A percentile compares a stretch with the other conserved stretches of the same genome.
These are phyloP conservation scores for Busseola fusca DNA, from an alignment of 2,888 invertebrate genomes.

Conservation along the genomic window DNA sequence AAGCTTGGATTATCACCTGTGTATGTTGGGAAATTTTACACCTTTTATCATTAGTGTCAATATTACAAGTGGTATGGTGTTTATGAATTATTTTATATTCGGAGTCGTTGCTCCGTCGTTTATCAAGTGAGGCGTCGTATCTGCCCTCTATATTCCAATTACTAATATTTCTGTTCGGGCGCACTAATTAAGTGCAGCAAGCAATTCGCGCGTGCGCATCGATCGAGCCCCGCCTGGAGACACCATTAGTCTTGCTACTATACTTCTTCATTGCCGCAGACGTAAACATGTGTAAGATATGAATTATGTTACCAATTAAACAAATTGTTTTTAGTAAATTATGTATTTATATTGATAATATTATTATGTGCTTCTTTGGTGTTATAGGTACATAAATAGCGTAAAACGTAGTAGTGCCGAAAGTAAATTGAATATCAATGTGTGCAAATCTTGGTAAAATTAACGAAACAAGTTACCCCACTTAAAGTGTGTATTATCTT, in stretches of 20 bases:
- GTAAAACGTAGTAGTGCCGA: neutral
- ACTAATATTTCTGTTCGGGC: constrained; percentile 83
- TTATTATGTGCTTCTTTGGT: no score
- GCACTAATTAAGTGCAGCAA: constrained; percentile 84
- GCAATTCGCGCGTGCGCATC: constrained; percentile 84
- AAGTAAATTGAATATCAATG: neutral
- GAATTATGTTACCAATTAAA: constrained; percentile 28
- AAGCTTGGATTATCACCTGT: constrained; percentile 59
- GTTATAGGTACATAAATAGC: no score
- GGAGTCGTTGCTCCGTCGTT: constrained; percentile 69
- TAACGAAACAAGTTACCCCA: neutral
- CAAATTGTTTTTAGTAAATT: constrained; percentile 5
- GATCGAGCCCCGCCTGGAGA: constrained; percentile 80
- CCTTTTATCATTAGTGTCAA: constrained; percentile 49
- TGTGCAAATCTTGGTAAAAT: neutral
- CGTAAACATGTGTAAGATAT: constrained; percentile 53
- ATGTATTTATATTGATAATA: neutral
- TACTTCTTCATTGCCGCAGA: constrained; percentile 66
- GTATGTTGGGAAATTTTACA: constrained; percentile 56
- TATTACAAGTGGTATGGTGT: constrained; percentile 46
- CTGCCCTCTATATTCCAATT: constrained; percentile 80
- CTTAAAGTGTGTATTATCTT: neutral
- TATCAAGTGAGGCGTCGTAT: constrained; percentile 72
- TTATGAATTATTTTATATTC: constrained; percentile 56
- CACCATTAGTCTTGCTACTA: constrained; percentile 82